Conservation (phyloP, 2,797 vertebrate genomes). For the Streptopelia turtur region DNA sequence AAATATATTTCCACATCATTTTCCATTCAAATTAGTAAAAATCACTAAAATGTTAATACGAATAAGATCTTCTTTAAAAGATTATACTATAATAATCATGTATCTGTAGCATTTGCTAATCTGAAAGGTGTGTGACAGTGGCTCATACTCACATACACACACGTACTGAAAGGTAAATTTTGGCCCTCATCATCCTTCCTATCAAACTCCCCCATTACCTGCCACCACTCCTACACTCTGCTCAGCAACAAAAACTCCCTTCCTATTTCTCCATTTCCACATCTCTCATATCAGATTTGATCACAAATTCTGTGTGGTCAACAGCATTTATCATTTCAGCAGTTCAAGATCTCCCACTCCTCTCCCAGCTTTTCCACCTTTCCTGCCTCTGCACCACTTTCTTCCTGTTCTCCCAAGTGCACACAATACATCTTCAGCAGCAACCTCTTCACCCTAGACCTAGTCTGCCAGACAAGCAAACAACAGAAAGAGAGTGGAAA, state of each 20-base stretch:
- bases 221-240: background rate
- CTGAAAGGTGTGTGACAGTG: background rate
- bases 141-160: background rate
- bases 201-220: background rate
- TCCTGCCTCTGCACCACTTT: background rate
- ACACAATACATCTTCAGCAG: background rate
- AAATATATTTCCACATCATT: background rate
- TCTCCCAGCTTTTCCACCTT: background rate
- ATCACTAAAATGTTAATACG: background rate
- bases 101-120: background rate
- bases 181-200: background rate
- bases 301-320: background rate
- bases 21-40: background rate
- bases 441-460: background rate
- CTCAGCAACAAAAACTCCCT: background rate
- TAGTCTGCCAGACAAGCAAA: background rate
- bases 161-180: background rate
- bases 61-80: background rate
- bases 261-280: background rate
- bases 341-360: background rate
- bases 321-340: background rate
- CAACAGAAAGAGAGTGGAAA: background rate
- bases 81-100: background rate
- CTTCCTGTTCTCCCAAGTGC: background rate
- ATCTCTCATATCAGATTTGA: background rate